Percentiles rank a stretch among this genome's conserved stretches.
phyloP scores from a whole-genome alignment of 2,888 invertebrate genomes.

The Pantelozetes paolii region DNA sequence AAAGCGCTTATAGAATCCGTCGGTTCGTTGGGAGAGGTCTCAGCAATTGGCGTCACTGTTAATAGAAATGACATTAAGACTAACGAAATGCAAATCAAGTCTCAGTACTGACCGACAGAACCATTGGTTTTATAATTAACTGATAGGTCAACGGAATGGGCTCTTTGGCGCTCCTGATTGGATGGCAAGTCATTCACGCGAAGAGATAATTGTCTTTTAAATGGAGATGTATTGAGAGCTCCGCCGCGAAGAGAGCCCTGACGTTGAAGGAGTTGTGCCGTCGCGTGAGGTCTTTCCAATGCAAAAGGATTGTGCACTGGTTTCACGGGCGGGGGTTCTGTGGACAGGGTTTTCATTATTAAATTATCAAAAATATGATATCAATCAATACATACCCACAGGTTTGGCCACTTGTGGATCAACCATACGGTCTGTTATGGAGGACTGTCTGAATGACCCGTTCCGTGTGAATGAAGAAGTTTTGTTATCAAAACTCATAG shows the following conservation, averaged over 20 bases:
- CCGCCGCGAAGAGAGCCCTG: constrained; percentile 91
- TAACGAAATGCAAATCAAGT: too few relatives aligned
- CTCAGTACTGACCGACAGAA: neutral
- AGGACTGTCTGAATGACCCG: constrained; percentile 82
- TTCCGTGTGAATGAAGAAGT: constrained; percentile 87
- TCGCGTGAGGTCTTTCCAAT: constrained; percentile 92
- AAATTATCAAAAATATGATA: constrained; percentile 21
- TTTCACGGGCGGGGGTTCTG: constrained; percentile 56
- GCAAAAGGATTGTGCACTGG: constrained; percentile 79
- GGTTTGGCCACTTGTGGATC: constrained; percentile 61
- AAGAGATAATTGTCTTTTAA: constrained; percentile 91
- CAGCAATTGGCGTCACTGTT: constrained; percentile 71
- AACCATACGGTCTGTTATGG: constrained; percentile 70
- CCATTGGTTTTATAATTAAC: constrained; percentile 22
- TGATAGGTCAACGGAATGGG: constrained; percentile 47
- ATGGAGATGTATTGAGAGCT: constrained; percentile 76
- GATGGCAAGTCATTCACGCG: constrained; percentile 85
- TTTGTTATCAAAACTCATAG: constrained; percentile 84
- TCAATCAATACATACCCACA: constrained; percentile 51
- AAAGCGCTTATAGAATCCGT: constrained; percentile 65
- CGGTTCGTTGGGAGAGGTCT: constrained; percentile 62
- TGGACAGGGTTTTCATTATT: too few relatives aligned
- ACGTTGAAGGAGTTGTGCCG: constrained; percentile 84
- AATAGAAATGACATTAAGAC: too few relatives aligned
- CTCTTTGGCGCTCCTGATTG: constrained; percentile 70